Evolutionary conservation across 2,888 invertebrate genomes (phyloP), one percentile per base, ranked within the genome.

Genomic region (Spodoptera exigua): DNA sequence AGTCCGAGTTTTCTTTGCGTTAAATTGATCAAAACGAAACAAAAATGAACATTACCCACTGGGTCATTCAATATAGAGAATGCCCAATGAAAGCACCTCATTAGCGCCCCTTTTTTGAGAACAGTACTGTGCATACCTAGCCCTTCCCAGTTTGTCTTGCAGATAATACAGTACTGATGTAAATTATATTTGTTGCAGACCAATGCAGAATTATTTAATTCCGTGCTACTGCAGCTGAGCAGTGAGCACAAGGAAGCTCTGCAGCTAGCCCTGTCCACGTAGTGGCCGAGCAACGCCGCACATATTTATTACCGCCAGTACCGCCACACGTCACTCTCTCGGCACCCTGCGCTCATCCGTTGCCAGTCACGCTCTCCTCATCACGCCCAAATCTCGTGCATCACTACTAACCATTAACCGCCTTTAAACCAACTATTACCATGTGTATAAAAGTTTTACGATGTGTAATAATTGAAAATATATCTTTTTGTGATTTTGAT

Each of bases 171-270:
- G n/a, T n/a, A n/a, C n/a, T n/a, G n/a, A n/a, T n/a, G n/a, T n/a
- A n/a, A n/a, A n/a, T 27, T 7, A 9, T 7, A 27, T 27, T 61
- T 78, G 75, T 84, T 95, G 17, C 95, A 97, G 96, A 95, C 94
- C 69, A 97, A 97, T 88, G 95, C 95, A 37, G 96, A 97, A 74
- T 94, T 98, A 78, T 97, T 98, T 92, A 96, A 97, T 85, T 96
- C 96, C n/a, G 97, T 97, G 84, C 94, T 97, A 78, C 95, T 95
- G 85, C 95, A 96, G 74, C 94, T 99, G 76, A 95, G 96, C 76
- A 95, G 96, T 56, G 97, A 98, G 80, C 97, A 98, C 88, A 97
- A 97, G 88, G 96, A 97, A 80, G 97, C 98, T 41, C 95, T 99
- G 74, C 96, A 97, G 88, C 94, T 96, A 77, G 97, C 97, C 70